Evolutionary conservation across 2,888 invertebrate genomes (phyloP), one percentile per base, ranked within the genome.

Genomic region (Pyralis farinalis): DNA sequence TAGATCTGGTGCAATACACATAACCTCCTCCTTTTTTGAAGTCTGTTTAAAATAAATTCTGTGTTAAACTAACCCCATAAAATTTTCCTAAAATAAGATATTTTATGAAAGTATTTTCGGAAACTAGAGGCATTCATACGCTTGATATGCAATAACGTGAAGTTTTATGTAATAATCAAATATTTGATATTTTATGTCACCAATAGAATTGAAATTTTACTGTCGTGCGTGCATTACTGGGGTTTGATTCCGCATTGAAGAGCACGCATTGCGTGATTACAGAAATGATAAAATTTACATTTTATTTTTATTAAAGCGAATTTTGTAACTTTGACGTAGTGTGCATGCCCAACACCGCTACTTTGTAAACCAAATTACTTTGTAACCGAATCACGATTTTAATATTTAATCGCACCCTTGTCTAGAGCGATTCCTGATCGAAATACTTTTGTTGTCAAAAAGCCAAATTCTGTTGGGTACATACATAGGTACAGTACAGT

Each of bases 371-470:
- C 16, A 4, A 16, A 16, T 16, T 16, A n/a, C n/a, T n/a, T n/a
- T n/a, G 72, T 78, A 79, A 85, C 81, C 84, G 80, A 78, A 84
- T 79, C 82, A 74, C 81, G 75, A 82, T 79, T 86, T 87, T 86
- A 87, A 88, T 88, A 87, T 88, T 88, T 86, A 87, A 88, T 83
- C 75, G 70, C 76, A 83, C 85, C 85, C 87, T 84, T 84, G 85
- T 86, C 85, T 87, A 85, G 80, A 85, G 71, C 81, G 83, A 86
- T 87, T 83, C 86, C 65, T 61, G 60, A 63, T 80, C 79, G 57
- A 82, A 86, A 85, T 85, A 81, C 74, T 73, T 69, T 72, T 63
- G 65, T 58, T 70, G 66, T 70, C 63, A 68, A 9, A 40, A 35
- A 37, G 36, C 37, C 40, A 43, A 9, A 1, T 36, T 12, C 7